Evolutionary conservation across 2,113 vertebrate species (phyloP).

Genomic region (Coreoperca whiteheadi): DNA sequence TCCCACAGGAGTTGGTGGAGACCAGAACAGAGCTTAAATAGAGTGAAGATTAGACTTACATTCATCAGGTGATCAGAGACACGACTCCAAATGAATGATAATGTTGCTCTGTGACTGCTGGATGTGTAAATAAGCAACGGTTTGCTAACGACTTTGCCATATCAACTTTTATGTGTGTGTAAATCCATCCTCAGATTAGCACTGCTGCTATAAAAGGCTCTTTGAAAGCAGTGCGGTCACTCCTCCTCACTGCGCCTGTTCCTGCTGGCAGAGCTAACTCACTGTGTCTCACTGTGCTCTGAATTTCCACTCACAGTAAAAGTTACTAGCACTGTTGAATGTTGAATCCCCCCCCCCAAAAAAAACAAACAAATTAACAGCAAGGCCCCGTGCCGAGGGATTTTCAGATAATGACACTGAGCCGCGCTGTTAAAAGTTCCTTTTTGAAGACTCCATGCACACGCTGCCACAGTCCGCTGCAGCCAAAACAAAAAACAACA

Average conservation of each 20-base stretch:
- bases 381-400: not conserved
- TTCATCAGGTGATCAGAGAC: not conserved
- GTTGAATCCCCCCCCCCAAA: not conserved
- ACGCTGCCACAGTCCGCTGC: slow-evolving; percentile 37
- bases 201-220: slow-evolving; percentile 16
- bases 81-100: not conserved
- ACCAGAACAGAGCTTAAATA: not conserved
- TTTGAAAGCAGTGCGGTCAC: slow-evolving; percentile 18
- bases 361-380: slow-evolving; percentile 5
- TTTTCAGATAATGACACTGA: slow-evolving; percentile 20
- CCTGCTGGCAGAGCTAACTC: slow-evolving; percentile 40
- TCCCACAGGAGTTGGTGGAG: not conserved
- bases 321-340: slow-evolving; percentile 23
- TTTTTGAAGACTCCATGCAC: slow-evolving; percentile 29
- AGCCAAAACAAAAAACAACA: slow-evolving; percentile 19
- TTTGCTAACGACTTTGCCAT: not conserved
- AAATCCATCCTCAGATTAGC: slow-evolving; percentile 50
- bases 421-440: slow-evolving; percentile 9
- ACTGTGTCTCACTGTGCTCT: slow-evolving; percentile 47
- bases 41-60: not conserved
- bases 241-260: slow-evolving; percentile 15
- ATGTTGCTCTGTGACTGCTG: not conserved
- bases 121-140: not conserved
- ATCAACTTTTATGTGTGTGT: slow-evolving; percentile 12
- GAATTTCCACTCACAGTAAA: slow-evolving; percentile 52